A percentile compares a stretch with the other conserved stretches of the same genome.
These are phyloP conservation scores for Ceratotherium simum DNA, from an alignment of 2,113 vertebrate species.

Conservation along the genomic window DNA sequence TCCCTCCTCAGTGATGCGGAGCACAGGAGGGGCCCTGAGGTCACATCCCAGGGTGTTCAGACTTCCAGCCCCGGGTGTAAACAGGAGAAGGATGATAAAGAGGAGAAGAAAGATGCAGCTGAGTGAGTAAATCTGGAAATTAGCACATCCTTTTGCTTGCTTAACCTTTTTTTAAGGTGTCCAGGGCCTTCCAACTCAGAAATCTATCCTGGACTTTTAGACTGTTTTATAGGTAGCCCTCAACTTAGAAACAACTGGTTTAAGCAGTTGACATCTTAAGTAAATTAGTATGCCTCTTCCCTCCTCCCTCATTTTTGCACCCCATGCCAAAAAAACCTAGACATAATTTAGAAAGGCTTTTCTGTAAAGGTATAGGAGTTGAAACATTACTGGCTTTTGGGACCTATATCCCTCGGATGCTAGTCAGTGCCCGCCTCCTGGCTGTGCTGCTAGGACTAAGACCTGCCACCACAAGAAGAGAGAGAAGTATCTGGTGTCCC, in stretches of 20 bases:
- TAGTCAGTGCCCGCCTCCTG: neutral
- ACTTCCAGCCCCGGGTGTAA: constrained; percentile 93
- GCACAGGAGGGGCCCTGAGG: constrained; percentile 95
- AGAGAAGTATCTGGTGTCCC: neutral
- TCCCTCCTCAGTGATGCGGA: constrained; percentile 89
- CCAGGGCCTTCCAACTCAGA: neutral
- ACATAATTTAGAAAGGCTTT: neutral
- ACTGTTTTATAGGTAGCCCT: neutral
- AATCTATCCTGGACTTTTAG: neutral
- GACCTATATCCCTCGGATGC: neutral
- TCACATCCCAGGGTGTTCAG: constrained; percentile 98
- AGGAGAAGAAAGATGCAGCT: constrained; percentile 95
- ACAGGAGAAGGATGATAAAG: constrained; percentile 94
- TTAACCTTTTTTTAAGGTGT: neutral
- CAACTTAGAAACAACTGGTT: neutral
- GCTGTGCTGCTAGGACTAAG: neutral
- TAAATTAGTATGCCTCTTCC: neutral
- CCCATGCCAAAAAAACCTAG: neutral
- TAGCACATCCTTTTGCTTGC: neutral
- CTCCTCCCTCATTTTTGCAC: neutral
- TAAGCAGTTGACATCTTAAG: neutral
- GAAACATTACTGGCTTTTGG: neutral
- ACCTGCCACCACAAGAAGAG: neutral
- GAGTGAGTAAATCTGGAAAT: constrained; percentile 91
- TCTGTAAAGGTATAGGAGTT: neutral